Conservation (phyloP, 2,113 vertebrate genomes). For the Phainopepla nitens region DNA sequence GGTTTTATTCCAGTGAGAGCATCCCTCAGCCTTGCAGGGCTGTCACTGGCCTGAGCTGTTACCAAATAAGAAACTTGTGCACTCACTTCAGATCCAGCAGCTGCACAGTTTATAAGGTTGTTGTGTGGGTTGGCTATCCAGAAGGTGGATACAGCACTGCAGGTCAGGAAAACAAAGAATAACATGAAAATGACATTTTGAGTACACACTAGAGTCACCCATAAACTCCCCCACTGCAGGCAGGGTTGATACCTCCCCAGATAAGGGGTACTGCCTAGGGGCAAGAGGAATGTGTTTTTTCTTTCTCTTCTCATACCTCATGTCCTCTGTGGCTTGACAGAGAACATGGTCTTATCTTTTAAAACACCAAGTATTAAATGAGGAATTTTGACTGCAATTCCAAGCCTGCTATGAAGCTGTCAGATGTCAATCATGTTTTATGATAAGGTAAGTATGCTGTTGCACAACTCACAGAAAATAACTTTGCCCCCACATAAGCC, state of each 20-base stretch:
- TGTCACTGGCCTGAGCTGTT: neutral
- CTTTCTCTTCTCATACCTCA: neutral
- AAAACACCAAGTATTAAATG: conserved; percentile 7
- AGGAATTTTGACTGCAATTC: conserved; percentile 41
- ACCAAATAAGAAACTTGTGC: neutral
- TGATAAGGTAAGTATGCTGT: conserved; percentile 1
- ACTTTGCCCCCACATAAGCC: neutral
- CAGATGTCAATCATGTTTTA: conserved; percentile 31
- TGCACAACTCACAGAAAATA: conserved; percentile 6
- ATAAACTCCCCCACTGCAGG: neutral
- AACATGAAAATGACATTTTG: neutral
- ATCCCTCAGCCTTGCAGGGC: neutral
- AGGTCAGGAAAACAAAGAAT: neutral
- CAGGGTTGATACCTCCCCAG: neutral
- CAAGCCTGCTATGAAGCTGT: conserved; percentile 34
- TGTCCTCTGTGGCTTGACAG: neutral
- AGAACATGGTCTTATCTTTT: conserved; percentile 15
- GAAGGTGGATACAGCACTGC: conserved; percentile 93
- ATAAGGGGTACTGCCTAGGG: neutral
- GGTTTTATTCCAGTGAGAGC: neutral
- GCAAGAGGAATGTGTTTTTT: neutral
- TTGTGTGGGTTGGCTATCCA: conserved; percentile 99
- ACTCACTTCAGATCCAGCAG: conserved; percentile 94
- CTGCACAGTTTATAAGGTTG: conserved; percentile 92
- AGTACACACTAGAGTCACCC: neutral